Evolutionary conservation across 2,113 vertebrate species (phyloP).

Genomic region (Speoplatyrhinus poulsoni): DNA sequence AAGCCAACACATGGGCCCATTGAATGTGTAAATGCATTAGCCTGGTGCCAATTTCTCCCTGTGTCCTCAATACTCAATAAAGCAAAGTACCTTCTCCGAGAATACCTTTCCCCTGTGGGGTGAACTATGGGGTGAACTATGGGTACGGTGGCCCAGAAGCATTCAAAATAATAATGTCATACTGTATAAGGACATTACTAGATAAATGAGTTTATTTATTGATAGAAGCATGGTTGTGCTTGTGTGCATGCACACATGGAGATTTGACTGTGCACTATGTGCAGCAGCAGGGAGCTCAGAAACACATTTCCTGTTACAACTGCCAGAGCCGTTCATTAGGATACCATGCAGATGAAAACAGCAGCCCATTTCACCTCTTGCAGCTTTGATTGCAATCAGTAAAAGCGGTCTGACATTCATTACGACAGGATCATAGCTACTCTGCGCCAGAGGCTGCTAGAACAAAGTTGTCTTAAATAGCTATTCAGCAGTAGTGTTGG

Average conservation of each 20-base stretch:
- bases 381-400: constrained; percentile 61
- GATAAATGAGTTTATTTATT: constrained; percentile 19
- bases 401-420: constrained; percentile 32
- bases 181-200: constrained; percentile 57
- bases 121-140: constrained; percentile 67
- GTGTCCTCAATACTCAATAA: constrained; percentile 11
- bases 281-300: too few relatives aligned
- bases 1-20: constrained; percentile 39
- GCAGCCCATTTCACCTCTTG: constrained; percentile 21
- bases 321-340: constrained; percentile 29
- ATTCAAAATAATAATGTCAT: constrained; percentile 82
- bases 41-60: constrained; percentile 39
- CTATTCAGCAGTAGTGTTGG: too few relatives aligned
- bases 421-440: constrained; percentile 50
- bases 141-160: constrained; percentile 83
- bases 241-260: not conserved
- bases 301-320: too few relatives aligned
- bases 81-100: not conserved
- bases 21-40: constrained; percentile 48
- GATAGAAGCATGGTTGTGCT: constrained; percentile 12
- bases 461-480: not conserved
- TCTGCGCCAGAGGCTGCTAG: constrained; percentile 5
- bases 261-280: too few relatives aligned
- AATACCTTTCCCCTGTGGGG: constrained; percentile 43
- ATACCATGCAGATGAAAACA: constrained; percentile 33